A percentile compares a stretch with the other conserved stretches of the same genome.
phyloP scores from a whole-genome alignment of 2,888 invertebrate genomes.

The Heliconius charithonia region DNA sequence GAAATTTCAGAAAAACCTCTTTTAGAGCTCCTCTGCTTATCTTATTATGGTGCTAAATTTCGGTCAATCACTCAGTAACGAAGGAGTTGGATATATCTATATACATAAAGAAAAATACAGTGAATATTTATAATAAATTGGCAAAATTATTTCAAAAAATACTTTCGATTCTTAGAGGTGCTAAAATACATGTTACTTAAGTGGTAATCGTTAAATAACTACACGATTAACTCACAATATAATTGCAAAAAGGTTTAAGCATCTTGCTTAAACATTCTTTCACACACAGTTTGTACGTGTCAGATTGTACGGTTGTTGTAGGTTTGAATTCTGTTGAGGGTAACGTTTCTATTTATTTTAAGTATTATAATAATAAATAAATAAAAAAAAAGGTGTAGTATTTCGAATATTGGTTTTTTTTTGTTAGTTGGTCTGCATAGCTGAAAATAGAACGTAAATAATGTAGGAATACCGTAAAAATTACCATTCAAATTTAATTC shows the following conservation, averaged over 20 bases:
- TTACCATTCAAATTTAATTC: too few relatives aligned
- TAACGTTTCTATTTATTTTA: not conserved
- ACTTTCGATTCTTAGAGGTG: not conserved
- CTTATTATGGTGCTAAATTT: too few relatives aligned
- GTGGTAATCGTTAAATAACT: slow-evolving; percentile 12
- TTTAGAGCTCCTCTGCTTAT: too few relatives aligned
- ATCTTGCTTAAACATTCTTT: slow-evolving; percentile 3
- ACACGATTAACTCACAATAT: slow-evolving; percentile 3
- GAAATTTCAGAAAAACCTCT: too few relatives aligned
- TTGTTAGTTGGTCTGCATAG: too few relatives aligned
- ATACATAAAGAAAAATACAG: too few relatives aligned
- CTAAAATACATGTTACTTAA: slow-evolving; percentile 10
- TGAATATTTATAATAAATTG: not conserved
- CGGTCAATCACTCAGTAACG: not conserved
- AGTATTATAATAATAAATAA: not conserved
- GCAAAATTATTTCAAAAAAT: not conserved
- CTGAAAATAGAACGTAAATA: too few relatives aligned
- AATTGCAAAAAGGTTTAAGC: slow-evolving; percentile 3
- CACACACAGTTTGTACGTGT: not conserved
- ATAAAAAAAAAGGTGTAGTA: too few relatives aligned
- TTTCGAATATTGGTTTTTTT: too few relatives aligned
- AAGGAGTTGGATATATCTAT: not conserved
- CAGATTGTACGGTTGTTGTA: not conserved
- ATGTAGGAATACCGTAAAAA: too few relatives aligned
- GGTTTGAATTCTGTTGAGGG: not conserved